Base-by-base conservation (phyloP, 2,888 invertebrate species). In the Amphipyra berbera region DNA sequence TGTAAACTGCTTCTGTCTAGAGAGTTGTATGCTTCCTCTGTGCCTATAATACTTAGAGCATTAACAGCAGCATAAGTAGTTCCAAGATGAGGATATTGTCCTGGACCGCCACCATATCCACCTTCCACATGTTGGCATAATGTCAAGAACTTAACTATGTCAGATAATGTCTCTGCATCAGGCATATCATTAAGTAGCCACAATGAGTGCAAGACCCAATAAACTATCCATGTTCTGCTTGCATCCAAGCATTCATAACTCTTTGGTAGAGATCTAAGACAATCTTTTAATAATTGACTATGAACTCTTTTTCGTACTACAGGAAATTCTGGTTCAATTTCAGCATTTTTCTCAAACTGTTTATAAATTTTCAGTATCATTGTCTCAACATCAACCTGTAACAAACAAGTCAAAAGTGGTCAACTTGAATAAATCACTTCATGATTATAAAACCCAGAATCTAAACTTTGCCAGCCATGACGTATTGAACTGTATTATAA, bases 61-160 rank as follows among this genome's bases (percentile, higher is more conserved):
- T 98, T 98, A 0, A 99, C 97, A 67, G 99, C 99, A 48, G 99
- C 99, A 94, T 99, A 99, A 0, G 99, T 99, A 4, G 99, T 97
- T 0, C 99, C 99, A 63, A 99, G 95, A 93, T 99, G 99, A 15
- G 99, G 96, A 82, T 96, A 95, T 89, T 99, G 99, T 0, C 97
- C 96, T 0, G 99, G 99, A 0, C 99, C 99, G 57, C 99, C 99
- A 61, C 97, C 97, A 95, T 98, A 99, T 0, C 99, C 99, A 41
- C 99, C 99, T 48, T 96, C 95, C 10, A 96, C 95, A 87, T 96
- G 96, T 87, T 98, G 98, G 86, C 98, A 98, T 83, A 96, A 84
- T 35, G 89, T 81, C 12, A 95, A 77, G 61, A 95, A 95, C 44
- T 89, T 79, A 3, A 95, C 92, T 47, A 89, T 78, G 78, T 92